Base-by-base conservation (phyloP, 2,888 invertebrate species). In the Clepsis dumicolana region DNA sequence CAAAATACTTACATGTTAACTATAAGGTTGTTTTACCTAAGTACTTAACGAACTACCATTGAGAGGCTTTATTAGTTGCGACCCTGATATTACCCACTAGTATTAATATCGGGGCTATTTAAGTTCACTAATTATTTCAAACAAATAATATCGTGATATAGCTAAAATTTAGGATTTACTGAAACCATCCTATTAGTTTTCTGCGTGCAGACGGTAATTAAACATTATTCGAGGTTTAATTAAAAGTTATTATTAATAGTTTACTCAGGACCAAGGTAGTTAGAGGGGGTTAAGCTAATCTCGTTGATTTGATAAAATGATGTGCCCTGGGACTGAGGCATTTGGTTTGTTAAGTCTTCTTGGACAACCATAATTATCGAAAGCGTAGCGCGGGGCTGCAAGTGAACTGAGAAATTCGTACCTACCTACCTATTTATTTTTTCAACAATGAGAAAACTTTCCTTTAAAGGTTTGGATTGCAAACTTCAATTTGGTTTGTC, bases 191-290 rank as follows among this genome's bases (percentile, higher is more conserved):
- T 21, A 48, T 21, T 3, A 21, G 21, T 48, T 48, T 48, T 12
- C 21, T 48, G 12, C 21, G 12, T 10, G 7, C 18, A 21, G 10
- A 48, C 21, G n/a, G 21, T 12, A 48, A 48, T 48, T 12, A 44
- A 44, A 44, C 7, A 48, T 48, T 48, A 48, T 48, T 48, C 21
- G 48, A 18, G 48, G 21, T 48, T 21, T 12, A 48, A 48, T 48
- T 21, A 48, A 18, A 48, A 48, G 18, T 41, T 41, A 41, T 7
- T 41, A 41, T 16, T 41, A 41, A 41, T 41, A 41, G 41, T 48
- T 48, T 48, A 48, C 21, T 48, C 21, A 48, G 21, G 48, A 48
- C 21, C 5, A 21, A 18, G 4, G 4, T 48, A 4, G 21, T 21
- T 21, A 18, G 48, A 10, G 2, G 21, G 16, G 21, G 44, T 44